These are phyloP conservation scores for Phyllostomus hastatus DNA, from an alignment of 2,113 vertebrate species.

Conservation along the genomic window DNA sequence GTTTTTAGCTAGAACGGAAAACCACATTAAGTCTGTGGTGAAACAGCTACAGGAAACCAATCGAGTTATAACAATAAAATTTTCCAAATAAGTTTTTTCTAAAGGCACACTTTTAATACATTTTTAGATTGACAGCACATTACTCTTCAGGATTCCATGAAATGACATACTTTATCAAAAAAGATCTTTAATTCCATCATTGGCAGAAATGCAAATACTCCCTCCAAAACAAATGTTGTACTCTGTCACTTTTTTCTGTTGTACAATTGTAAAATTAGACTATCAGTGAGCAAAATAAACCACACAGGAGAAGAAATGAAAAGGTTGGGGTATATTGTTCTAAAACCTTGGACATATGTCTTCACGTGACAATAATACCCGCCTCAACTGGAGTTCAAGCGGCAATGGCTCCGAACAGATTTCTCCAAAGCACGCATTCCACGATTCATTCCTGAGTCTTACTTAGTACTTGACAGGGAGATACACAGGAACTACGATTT, in stretches of 20 bases:
- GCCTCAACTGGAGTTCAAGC: background rate
- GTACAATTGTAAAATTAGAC: background rate
- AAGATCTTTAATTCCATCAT: background rate
- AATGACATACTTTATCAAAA: background rate
- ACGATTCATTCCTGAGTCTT: background rate
- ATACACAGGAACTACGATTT: background rate
- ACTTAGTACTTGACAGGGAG: background rate
- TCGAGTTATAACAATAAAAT: background rate
- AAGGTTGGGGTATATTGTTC: background rate
- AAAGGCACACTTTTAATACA: background rate
- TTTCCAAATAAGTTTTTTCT: background rate
- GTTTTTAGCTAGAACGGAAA: background rate
- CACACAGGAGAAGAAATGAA: background rate
- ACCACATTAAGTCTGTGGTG: background rate
- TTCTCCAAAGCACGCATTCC: background rate
- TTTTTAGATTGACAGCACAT: fast-evolving
- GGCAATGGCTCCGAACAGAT: background rate
- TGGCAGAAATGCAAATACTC: background rate
- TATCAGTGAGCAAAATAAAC: background rate
- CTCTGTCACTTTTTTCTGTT: background rate
- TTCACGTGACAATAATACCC: background rate
- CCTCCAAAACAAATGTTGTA: background rate
- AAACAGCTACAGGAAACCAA: background rate
- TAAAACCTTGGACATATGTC: background rate
- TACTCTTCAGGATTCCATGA: background rate